Percentiles rank a stretch among this genome's conserved stretches.
These are phyloP conservation scores for Hirudo medicinalis DNA, from an alignment of 1,140 invertebrate species.

Conservation along the genomic window DNA sequence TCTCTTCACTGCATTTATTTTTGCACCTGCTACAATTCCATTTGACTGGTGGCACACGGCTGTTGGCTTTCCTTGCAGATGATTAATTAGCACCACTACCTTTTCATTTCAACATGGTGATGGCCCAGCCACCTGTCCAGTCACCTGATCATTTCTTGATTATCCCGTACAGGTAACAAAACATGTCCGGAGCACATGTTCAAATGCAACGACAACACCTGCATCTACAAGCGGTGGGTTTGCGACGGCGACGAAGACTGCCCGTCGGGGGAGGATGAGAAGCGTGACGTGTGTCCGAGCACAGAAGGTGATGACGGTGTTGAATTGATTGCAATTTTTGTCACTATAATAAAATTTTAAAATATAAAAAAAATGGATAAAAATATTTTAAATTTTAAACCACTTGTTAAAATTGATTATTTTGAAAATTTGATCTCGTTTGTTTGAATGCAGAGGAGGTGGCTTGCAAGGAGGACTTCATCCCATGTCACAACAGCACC, in stretches of 20 bases:
- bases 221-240: constrained; percentile 13
- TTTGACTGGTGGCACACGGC: no score
- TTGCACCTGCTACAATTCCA: no score
- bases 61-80: background rate
- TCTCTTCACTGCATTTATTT: no score
- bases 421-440: no score
- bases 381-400: no score
- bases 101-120: constrained; percentile 10
- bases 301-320: background rate
- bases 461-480: background rate
- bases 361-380: no score
- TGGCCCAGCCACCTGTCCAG: constrained; percentile 13
- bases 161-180: constrained; percentile 8
- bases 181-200: constrained; percentile 14
- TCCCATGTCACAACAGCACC: constrained; percentile 23
- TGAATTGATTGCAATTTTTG: background rate
- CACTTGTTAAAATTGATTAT: no score
- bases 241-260: constrained; percentile 21
- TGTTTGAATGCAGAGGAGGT: no score
- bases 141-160: constrained; percentile 9
- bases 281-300: background rate
- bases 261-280: constrained; percentile 11
- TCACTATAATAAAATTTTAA: no score
- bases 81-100: constrained; percentile 17
- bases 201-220: constrained; percentile 13